Evolutionary conservation across 2,113 vertebrate genomes (phyloP), one percentile per base, ranked within the genome.

Genomic region (Butorides virescens): DNA sequence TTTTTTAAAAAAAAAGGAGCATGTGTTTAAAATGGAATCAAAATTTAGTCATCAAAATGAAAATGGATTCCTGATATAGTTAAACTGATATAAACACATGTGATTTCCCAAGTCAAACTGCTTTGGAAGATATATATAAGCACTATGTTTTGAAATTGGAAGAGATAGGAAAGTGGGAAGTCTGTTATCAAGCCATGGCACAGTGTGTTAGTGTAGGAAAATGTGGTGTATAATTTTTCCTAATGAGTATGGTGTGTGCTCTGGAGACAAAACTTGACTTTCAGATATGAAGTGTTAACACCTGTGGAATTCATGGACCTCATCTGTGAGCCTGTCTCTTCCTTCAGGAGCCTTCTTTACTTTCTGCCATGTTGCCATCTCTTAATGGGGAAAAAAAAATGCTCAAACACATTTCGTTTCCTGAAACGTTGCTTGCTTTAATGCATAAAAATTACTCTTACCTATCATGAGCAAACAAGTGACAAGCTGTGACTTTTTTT

Each of bases 71-170:
- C 46, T 94, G 53, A 37, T 92, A 34, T 0, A 83, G 30, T 58
- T 39, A 66, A 76, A 71, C 58, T 92, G 88, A 76, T 32, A 46
- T 61, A 61, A 85, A 62, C 59, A 25, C 2, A 0, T 36, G n/a
- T 58, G 46, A 20, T 86, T 73, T 90, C 82, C 91, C 82, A 93
- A 36, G 37, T 77, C 76, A 34, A 76, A 34, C 89, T 89, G 72
- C 83, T 77, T 62, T 49, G 17, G 53, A 37, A 42, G 76, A 46
- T 77, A 9, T 25, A 8, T 61, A 0, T 18, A 86, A 86, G 46
- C 37, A 11, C 27, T 79, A 3, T 21, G 16, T 34, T 82, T 76
- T 17, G 66, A 65, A 92, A 90, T 14, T 72, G 36, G 11, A 86
- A 82, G 36, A 70, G 34, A 86, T 19, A 23, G 53, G 66, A 6